Conservation (phyloP, 2,113 vertebrate species). For the Noctilio leporinus region DNA sequence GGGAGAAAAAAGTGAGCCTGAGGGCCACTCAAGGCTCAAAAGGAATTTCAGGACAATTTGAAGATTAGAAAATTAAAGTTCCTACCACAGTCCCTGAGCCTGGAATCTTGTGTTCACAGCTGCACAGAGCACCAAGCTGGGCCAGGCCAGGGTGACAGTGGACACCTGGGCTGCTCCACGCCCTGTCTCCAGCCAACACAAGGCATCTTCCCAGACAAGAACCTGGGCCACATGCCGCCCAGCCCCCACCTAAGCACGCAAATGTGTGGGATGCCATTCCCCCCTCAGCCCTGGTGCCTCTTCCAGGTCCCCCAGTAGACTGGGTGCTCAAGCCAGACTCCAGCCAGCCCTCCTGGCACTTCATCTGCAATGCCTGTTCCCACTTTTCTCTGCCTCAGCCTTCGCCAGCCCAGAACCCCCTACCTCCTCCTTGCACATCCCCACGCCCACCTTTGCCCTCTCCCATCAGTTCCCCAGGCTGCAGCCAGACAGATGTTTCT, state of each 20-base stretch:
- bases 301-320: neutral
- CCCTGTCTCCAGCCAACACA: neutral
- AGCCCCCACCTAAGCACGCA: neutral
- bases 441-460: neutral
- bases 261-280: neutral
- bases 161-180: neutral
- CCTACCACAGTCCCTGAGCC: neutral
- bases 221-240: neutral
- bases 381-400: neutral
- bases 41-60: slow-evolving; percentile 25
- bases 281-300: neutral
- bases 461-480: neutral
- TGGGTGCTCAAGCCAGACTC: neutral
- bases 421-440: neutral
- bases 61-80: neutral
- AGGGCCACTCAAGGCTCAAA: neutral
- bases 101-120: neutral
- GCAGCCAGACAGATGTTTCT: neutral
- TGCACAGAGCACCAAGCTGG: neutral
- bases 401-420: neutral
- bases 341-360: too few species aligned
- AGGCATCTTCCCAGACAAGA: neutral
- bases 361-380: neutral
- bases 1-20: neutral
- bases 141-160: neutral